Percentiles rank a stretch among this genome's conserved stretches.
phyloP scores from a whole-genome alignment of 2,888 invertebrate genomes.

The Cerceris ruficornis region DNA sequence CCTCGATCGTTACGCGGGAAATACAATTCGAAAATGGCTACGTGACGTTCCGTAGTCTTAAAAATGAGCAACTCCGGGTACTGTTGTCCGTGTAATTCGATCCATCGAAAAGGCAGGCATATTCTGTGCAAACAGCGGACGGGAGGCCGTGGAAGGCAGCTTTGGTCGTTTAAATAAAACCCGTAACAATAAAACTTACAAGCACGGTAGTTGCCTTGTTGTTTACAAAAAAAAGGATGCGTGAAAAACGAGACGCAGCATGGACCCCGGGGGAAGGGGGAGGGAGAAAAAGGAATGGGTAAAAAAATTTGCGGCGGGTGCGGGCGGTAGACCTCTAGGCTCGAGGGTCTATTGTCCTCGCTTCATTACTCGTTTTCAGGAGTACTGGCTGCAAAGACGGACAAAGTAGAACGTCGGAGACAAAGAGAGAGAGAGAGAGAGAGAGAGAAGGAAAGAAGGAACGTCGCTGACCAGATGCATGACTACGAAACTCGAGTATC shows the following conservation, averaged over 20 bases:
- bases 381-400: constrained; percentile 1
- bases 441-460: background rate
- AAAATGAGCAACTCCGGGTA: constrained; percentile 13
- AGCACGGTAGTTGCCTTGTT: constrained; percentile 14
- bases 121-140: background rate
- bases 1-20: background rate
- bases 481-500: constrained; percentile 56
- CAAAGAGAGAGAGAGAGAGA: no score
- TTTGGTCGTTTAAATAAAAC: background rate
- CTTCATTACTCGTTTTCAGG: constrained; percentile 52
- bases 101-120: constrained; percentile 22
- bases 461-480: constrained; percentile 53
- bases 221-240: constrained; percentile 22
- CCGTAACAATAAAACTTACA: constrained; percentile 33
- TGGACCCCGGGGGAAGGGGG: constrained; percentile 4
- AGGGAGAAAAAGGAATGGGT: constrained; percentile 30
- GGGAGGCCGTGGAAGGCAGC: background rate
- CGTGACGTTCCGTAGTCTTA: constrained; percentile 9
- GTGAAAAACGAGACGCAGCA: constrained; percentile 49
- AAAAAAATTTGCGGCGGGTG: constrained; percentile 37
- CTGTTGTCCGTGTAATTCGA: constrained; percentile 48
- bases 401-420: background rate
- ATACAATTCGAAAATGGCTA: constrained; percentile 9
- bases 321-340: constrained; percentile 35
- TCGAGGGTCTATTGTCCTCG: constrained; percentile 51